These are phyloP conservation scores for Portevinia maculata DNA, from an alignment of 2,888 invertebrate genomes.

Conservation along the genomic window DNA sequence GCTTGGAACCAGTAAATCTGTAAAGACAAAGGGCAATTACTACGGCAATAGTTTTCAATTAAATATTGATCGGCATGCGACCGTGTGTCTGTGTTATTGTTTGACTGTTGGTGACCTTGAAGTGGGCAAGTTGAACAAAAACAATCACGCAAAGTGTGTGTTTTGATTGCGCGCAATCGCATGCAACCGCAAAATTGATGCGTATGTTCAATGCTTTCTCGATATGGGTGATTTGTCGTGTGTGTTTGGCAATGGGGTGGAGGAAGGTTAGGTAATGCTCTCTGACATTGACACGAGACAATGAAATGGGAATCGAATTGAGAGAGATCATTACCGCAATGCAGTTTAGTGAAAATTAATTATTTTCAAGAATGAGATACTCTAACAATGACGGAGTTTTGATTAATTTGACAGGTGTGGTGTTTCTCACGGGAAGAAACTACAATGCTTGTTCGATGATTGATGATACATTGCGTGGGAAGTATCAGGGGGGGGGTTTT, in stretches of 20 bases:
- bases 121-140: conserved; percentile 57
- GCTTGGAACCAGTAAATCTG: conserved; percentile 61
- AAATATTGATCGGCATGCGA: conserved; percentile 3
- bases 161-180: conserved; percentile 5
- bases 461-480: background rate
- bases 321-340: conserved; percentile 24
- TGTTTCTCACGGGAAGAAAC: background rate
- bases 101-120: conserved; percentile 43
- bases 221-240: conserved; percentile 62
- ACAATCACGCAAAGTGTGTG: conserved; percentile 46
- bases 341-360: conserved; percentile 41
- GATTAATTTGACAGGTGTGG: conserved; percentile 16
- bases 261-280: conserved; percentile 34
- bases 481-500: too few species aligned
- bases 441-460: background rate
- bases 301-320: conserved; percentile 29
- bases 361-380: conserved; percentile 3
- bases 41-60: conserved; percentile 27
- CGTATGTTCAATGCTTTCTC: conserved; percentile 34
- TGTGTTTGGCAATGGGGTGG: conserved; percentile 4
- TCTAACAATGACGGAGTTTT: conserved; percentile 4
- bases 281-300: conserved; percentile 55
- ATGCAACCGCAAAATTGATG: conserved; percentile 60
- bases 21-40: conserved; percentile 39
- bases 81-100: background rate